These are phyloP conservation scores for Colossoma macropomum DNA, from an alignment of 2,113 vertebrate species.

Conservation along the genomic window DNA sequence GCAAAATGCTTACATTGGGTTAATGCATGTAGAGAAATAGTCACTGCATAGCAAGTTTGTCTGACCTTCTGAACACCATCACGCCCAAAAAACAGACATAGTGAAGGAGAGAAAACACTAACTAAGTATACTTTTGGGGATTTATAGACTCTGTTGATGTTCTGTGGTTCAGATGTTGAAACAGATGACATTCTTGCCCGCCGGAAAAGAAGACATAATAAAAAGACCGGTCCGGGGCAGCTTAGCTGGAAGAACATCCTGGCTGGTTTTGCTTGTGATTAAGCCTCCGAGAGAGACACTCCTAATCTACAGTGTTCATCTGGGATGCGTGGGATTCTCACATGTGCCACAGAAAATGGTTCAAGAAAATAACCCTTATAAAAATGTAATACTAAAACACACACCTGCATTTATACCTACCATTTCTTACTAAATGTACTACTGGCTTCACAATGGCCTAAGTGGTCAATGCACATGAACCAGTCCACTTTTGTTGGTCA, in stretches of 20 bases:
- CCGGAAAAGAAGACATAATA: constrained; percentile 48
- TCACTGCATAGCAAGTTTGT: too few species aligned
- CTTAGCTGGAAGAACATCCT: neutral
- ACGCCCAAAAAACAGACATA: constrained; percentile 52
- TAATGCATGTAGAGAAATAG: too few species aligned
- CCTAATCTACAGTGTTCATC: constrained; percentile 4
- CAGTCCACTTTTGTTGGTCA: neutral
- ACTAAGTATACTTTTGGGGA: constrained; percentile 44
- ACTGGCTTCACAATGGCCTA: too few species aligned
- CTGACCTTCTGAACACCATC: too few species aligned
- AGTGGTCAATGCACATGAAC: neutral
- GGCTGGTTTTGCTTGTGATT: neutral
- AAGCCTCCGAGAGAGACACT: neutral
- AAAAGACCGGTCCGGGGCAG: constrained; percentile 45
- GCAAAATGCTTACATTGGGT: too few species aligned
- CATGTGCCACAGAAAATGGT: neutral
- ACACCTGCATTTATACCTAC: neutral
- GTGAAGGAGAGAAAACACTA: constrained; percentile 49
- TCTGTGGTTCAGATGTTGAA: constrained; percentile 55
- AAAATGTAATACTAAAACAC: neutral
- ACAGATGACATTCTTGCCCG: constrained; percentile 56
- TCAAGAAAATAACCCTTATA: neutral
- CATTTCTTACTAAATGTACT: too few species aligned
- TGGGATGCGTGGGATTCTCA: neutral
- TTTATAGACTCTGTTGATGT: constrained; percentile 53